Base-by-base conservation (phyloP, 2,113 vertebrate species). In the Proterorhinus semilunaris region DNA sequence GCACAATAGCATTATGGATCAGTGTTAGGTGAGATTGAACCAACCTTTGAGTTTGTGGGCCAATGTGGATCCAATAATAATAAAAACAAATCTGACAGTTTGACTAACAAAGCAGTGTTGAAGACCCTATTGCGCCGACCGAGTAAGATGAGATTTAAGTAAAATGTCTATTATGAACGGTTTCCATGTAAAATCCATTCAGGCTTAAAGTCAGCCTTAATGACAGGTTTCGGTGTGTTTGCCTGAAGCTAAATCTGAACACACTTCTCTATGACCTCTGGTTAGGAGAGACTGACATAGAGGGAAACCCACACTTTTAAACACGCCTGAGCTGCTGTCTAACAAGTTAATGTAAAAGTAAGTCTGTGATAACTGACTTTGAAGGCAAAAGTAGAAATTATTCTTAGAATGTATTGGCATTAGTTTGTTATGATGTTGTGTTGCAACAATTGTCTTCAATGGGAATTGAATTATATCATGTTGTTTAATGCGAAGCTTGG, bases 191-290 rank as follows among this genome's bases (percentile, higher is more conserved):
- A 36, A 36, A 36, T 36, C 27, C 27, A 36, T 36, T 36, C 27
- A 36, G 27, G 27, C 27, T 36, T 36, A 36, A 36, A 36, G 27
- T 3, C 27, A 43, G 10, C 27, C 36, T 78, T 82, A 90, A 87
- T 86, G 72, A 87, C 70, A 83, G 80, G 76, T 63, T 79, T 65
- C 76, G 58, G 67, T 10, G 59, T 57, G 27, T 46, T 58, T 47
- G 10, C 73, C 73, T 52, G 27, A 51, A 77, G 80, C 63, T 75
- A 78, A 62, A 76, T 67, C 17, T 43, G 47, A 66, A 78, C 71
- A 67, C 68, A 49, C 75, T 71, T 75, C 48, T 49, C 16, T 53
- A 49, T 78, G 75, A 68, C 52, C 53, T 62, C 74, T 66, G 47
- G 3, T 45, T 66, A 69, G 74, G 51, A 36, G 43, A 36, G 9